These are phyloP conservation scores for Piprites chloris DNA, from an alignment of 2,113 vertebrate species.

Conservation along the genomic window DNA sequence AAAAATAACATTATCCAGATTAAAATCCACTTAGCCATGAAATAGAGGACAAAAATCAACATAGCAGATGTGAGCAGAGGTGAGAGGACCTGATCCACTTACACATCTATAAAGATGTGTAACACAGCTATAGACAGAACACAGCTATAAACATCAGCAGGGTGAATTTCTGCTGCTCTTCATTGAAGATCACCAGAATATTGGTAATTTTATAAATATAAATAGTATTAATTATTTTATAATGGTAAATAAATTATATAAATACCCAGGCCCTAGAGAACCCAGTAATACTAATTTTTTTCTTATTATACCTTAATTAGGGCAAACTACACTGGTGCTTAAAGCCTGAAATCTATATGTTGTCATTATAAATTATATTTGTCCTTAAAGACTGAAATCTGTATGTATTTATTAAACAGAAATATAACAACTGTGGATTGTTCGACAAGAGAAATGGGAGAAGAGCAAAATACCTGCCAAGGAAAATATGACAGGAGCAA, in stretches of 20 bases:
- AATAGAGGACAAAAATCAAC: neutral
- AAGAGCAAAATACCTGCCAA: neutral
- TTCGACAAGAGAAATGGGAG: neutral
- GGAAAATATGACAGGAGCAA: neutral
- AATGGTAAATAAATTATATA: neutral
- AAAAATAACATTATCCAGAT: neutral
- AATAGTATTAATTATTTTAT: neutral
- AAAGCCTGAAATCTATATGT: fast-evolving
- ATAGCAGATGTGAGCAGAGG: no score
- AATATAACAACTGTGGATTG: neutral
- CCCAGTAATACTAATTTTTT: no score
- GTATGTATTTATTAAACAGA: fast-evolving
- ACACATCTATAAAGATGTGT: no score
- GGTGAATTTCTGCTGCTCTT: neutral
- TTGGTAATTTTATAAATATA: neutral
- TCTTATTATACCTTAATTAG: neutral
- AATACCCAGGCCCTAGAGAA: neutral
- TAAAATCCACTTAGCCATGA: neutral
- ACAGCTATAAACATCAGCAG: neutral
- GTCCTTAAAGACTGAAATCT: neutral
- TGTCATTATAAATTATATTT: neutral
- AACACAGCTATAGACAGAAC: no score
- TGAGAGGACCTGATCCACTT: neutral
- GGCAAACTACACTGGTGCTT: neutral
- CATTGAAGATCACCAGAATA: neutral